Base-by-base conservation (phyloP, 1,140 invertebrate species). In the Lordiphosa stackelbergi region DNA sequence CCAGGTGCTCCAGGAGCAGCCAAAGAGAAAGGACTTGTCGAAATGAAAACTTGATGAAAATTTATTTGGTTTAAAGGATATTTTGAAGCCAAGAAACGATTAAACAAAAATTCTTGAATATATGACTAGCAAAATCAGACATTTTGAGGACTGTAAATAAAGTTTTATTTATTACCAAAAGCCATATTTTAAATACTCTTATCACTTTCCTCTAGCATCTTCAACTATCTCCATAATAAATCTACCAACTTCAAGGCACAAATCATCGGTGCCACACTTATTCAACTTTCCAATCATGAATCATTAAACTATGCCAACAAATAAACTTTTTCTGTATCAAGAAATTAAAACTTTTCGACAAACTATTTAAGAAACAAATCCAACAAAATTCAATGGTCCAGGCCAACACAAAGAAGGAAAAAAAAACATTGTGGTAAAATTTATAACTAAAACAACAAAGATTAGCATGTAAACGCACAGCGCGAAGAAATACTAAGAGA, bases 301-400 rank as follows among this genome's bases (percentile, higher is more conserved):
- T 74, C 72, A 74, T 74, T 75, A 58, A 75, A 62, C 66, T 70
- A 70, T 55, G 66, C 48, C 61, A 74, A 40, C 41, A 55, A 68
- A 24, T 6, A 24, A 24, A 24, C 22, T 24, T 24, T 24, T 24
- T 24, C 22, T 6, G 22, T 24, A 24, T 9, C 19, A 19, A 31
- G 11, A 48, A 40, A 51, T 43, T 47, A 49, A 54, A 57, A 69
- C 22, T 42, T 58, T 52, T 19, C 7, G 41, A 35, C 52, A 54
- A 74, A 70, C 71, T 70, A 74, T 74, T 74, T 74, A 5, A 60
- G 71, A 74, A 70, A 69, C 55, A 74, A 74, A 69, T 66, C 60
- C 71, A 65, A 57, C 53, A 60, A 62, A 74, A 65, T 0, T 4
- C 19, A 19, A 19, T 19, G 19, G 19, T 19, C 19, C 19, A 19